phyloP scores from a whole-genome alignment of 1,140 invertebrate genomes.

The Caligus rogercresseyi region DNA sequence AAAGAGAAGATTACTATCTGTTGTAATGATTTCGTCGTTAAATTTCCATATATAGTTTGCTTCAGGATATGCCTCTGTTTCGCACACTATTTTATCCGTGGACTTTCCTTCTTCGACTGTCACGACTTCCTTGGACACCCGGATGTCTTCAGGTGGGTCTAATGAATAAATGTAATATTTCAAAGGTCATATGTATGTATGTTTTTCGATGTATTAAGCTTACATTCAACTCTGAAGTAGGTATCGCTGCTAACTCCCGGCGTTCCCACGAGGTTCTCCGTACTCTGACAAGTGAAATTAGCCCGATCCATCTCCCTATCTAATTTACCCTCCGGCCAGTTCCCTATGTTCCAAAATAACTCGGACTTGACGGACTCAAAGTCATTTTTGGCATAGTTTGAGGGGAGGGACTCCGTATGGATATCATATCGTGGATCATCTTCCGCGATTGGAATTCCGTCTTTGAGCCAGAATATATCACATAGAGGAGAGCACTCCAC shows the following conservation, averaged over 20 bases:
- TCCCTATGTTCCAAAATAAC: conserved; percentile 59
- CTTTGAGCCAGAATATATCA: conserved; percentile 58
- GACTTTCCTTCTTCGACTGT: conserved; percentile 55
- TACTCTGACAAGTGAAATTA: conserved; percentile 63
- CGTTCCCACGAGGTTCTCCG: conserved; percentile 45
- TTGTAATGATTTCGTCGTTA: conserved; percentile 30
- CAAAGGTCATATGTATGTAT: neutral
- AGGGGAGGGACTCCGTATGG: conserved; percentile 39
- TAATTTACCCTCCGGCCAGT: conserved; percentile 54
- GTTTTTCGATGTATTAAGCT: neutral
- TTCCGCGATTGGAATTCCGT: conserved; percentile 14
- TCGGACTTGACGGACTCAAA: conserved; percentile 69
- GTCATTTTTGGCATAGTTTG: conserved; percentile 49
- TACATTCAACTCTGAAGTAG: conserved; percentile 58
- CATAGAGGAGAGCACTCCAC: conserved; percentile 73
- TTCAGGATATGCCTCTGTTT: conserved; percentile 50
- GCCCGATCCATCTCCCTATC: conserved; percentile 54
- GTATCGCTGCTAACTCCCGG: conserved; percentile 54
- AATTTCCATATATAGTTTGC: conserved; percentile 44
- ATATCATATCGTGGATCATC: conserved; percentile 30
- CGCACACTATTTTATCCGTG: conserved; percentile 52
- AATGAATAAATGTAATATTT: conserved; percentile 22
- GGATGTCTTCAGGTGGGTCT: conserved; percentile 72
- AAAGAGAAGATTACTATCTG: conserved; percentile 37
- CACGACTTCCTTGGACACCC: conserved; percentile 46